These are phyloP conservation scores for Macrochelys suwanniensis DNA, from an alignment of 2,797 vertebrate genomes.

Conservation along the genomic window DNA sequence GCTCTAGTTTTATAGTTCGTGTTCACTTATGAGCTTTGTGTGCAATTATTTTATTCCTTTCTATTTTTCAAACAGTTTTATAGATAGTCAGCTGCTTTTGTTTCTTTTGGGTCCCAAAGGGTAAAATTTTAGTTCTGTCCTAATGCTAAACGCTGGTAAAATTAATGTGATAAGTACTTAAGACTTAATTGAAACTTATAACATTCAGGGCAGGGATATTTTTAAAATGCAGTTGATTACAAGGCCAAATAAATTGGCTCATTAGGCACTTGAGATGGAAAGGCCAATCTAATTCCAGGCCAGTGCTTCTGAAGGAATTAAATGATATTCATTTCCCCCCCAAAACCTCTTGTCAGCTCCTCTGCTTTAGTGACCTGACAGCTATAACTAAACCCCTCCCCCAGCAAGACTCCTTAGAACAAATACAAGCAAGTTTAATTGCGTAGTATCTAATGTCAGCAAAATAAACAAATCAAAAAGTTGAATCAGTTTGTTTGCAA, in stretches of 20 bases:
- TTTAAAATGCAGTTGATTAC: slow-evolving; percentile 22
- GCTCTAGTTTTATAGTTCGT: background rate
- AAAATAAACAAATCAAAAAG: background rate
- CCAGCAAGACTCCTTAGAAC: background rate
- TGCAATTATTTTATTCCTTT: background rate
- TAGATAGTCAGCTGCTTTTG: fast-evolving
- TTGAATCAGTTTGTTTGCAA: background rate
- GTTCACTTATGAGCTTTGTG: background rate
- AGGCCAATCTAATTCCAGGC: background rate
- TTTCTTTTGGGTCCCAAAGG: background rate
- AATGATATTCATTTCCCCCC: background rate
- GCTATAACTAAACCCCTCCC: background rate
- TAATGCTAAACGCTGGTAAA: background rate
- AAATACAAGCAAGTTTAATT: background rate
- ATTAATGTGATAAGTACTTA: background rate
- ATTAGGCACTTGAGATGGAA: background rate
- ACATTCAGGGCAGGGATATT: slow-evolving; percentile 3
- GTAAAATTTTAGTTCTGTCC: background rate
- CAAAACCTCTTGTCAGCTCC: background rate
- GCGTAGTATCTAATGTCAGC: background rate
- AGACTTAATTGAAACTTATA: slow-evolving; percentile 24
- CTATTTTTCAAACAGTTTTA: background rate
- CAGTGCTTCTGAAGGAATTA: background rate
- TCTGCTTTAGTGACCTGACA: background rate
- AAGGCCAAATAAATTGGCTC: slow-evolving; percentile 25